These are phyloP conservation scores for Entomyzon cyanotis DNA, from an alignment of 2,113 vertebrate species.

Conservation along the genomic window DNA sequence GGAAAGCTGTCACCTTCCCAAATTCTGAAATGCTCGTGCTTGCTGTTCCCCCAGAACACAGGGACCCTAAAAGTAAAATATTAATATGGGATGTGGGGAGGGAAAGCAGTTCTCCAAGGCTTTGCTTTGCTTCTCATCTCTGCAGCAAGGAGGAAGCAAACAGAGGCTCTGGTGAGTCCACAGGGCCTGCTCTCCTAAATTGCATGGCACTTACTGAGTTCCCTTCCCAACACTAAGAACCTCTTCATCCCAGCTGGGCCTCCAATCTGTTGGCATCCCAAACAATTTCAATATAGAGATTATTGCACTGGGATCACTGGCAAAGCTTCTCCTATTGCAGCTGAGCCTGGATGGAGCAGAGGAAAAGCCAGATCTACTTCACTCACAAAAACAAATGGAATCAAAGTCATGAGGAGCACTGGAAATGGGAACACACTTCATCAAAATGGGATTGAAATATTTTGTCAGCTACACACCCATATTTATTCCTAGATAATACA, in stretches of 20 bases:
- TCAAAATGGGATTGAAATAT: not conserved
- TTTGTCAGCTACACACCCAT: not conserved
- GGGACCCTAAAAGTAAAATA: not conserved
- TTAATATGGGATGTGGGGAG: not conserved
- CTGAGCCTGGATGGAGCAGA: not conserved
- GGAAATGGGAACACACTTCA: not conserved
- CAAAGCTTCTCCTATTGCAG: not conserved
- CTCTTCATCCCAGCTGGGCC: not conserved
- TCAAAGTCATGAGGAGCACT: not conserved
- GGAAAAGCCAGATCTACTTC: not conserved
- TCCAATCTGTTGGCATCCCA: not conserved
- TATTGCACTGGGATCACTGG: not conserved
- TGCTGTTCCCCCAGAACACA: not conserved
- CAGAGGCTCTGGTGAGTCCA: not conserved
- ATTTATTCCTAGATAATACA: not conserved
- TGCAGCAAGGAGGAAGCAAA: not conserved
- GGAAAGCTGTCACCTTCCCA: conserved; percentile 29
- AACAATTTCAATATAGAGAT: not conserved
- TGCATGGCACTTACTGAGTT: not conserved
- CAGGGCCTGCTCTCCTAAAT: not conserved
- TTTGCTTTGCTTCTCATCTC: not conserved
- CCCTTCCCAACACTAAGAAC: not conserved
- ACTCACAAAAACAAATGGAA: not conserved
- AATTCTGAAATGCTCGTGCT: not conserved
- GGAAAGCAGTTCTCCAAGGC: not conserved